These are phyloP conservation scores for Tuta absoluta DNA, from an alignment of 2,888 invertebrate species.

Conservation along the genomic window DNA sequence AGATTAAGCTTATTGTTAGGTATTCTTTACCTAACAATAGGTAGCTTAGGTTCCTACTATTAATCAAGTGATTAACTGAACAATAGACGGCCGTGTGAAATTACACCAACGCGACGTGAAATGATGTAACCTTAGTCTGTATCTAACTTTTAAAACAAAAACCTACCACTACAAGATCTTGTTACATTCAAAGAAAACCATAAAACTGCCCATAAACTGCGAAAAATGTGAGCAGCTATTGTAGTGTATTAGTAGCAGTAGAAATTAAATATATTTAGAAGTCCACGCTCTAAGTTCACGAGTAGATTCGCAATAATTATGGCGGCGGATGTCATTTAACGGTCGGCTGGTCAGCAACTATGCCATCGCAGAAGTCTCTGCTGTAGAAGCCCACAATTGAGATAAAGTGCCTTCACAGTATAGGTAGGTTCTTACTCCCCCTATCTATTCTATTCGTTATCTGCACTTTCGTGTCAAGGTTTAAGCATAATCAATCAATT, in stretches of 20 bases:
- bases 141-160: neutral
- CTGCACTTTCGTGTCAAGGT: constrained; percentile 28
- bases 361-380: constrained; percentile 18
- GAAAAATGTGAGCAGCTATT: neutral
- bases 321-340: constrained; percentile 41
- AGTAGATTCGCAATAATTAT: constrained; percentile 20
- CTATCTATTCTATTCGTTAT: neutral
- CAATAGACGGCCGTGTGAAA: constrained; percentile 44
- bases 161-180: neutral
- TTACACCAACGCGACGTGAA: constrained; percentile 19
- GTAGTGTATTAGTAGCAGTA: neutral
- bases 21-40: constrained; percentile 9
- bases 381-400: neutral
- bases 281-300: constrained; percentile 8
- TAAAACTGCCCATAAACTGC: neutral
- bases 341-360: constrained; percentile 34
- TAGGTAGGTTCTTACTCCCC: neutral
- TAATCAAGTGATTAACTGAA: constrained; percentile 30
- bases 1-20: neutral
- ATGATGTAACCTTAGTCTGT: neutral
- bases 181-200: neutral
- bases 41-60: neutral
- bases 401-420: neutral
- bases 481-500: constrained; percentile 5
- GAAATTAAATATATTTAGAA: constrained; percentile 1